Evolutionary conservation across 2,797 vertebrate species (phyloP).

Genomic region (Gobio occitaniae): DNA sequence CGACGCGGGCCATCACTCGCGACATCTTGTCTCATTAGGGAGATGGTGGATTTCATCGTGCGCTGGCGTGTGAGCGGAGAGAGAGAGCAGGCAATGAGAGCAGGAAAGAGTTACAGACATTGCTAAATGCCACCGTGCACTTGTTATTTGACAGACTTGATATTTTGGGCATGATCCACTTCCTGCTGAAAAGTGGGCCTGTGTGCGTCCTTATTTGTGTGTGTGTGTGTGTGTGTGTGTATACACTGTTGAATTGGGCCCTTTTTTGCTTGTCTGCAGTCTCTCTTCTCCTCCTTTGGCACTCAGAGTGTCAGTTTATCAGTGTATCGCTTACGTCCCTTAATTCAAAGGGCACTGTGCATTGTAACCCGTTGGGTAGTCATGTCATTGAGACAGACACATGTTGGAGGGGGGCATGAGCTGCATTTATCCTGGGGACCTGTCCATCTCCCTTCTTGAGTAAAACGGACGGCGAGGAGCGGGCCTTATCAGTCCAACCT

Average conservation of each 20-base stretch:
- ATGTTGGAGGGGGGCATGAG: conserved; percentile 74
- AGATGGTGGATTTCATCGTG: conserved; percentile 63
- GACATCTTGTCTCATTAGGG: conserved; percentile 69
- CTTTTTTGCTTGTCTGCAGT: conserved; percentile 34
- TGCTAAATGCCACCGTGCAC: conserved; percentile 67
- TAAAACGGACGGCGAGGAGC: conserved; percentile 63
- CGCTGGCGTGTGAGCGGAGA: conserved; percentile 52
- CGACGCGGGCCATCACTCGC: conserved; percentile 63
- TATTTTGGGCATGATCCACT: conserved; percentile 65
- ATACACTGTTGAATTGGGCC: conserved; percentile 35
- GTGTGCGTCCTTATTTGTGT: conserved; percentile 49
- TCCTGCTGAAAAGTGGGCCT: conserved; percentile 56
- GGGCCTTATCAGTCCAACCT: conserved; percentile 84
- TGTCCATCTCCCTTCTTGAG: conserved; percentile 74
- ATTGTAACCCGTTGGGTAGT: conserved; percentile 72
- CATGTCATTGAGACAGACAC: conserved; percentile 80
- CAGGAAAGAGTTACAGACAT: conserved; percentile 60
- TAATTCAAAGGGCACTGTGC: conserved; percentile 79
- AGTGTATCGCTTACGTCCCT: conserved; percentile 75
- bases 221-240: conserved; percentile 29
- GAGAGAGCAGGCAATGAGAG: conserved; percentile 41
- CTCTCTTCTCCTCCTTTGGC: conserved; percentile 51
- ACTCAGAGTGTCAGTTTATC: conserved; percentile 76
- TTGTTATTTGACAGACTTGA: conserved; percentile 65
- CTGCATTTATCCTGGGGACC: conserved; percentile 73